Evolutionary conservation across 2,797 vertebrate species (phyloP).

Genomic region (Melanotaenia pygmaea): DNA sequence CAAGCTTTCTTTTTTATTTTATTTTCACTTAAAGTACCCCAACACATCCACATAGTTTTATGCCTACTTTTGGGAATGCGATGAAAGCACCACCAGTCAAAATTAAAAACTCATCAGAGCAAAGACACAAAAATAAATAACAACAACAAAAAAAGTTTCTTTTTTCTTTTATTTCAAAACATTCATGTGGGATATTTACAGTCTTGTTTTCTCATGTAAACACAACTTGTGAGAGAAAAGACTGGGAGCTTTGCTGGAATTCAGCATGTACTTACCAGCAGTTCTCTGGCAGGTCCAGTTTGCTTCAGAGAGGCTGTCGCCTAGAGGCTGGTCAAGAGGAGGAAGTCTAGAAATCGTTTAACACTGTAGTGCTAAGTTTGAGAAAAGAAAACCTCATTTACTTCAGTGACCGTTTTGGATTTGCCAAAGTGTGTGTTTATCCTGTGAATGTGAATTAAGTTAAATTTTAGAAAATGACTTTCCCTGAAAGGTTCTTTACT

Average conservation of each 20-base stretch:
- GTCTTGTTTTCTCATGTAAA: slow-evolving; percentile 79
- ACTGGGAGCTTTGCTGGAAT: slow-evolving; percentile 72
- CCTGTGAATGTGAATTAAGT: slow-evolving; percentile 53
- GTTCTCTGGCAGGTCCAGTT: slow-evolving; percentile 20
- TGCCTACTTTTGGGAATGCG: slow-evolving; percentile 35
- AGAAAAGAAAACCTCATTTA: slow-evolving; percentile 76
- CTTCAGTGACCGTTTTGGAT: slow-evolving; percentile 50
- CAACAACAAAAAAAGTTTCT: slow-evolving; percentile 22
- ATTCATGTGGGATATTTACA: slow-evolving; percentile 79
- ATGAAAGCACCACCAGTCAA: slow-evolving; percentile 49
- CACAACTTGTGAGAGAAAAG: slow-evolving; percentile 67
- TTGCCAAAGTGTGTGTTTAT: slow-evolving; percentile 54
- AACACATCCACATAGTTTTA: slow-evolving; percentile 30
- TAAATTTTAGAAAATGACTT: slow-evolving; percentile 51
- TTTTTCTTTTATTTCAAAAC: slow-evolving; percentile 42
- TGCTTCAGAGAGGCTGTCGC: slow-evolving; percentile 43
- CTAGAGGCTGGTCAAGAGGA: slow-evolving; percentile 37
- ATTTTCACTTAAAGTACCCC: slow-evolving; percentile 46
- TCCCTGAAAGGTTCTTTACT: slow-evolving; percentile 39
- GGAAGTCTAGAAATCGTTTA: slow-evolving; percentile 62
- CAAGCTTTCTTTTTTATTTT: slow-evolving; percentile 35
- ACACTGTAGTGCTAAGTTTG: slow-evolving; percentile 66
- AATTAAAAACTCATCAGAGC: slow-evolving; percentile 60
- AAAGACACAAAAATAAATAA: slow-evolving; percentile 3
- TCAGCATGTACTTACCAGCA: slow-evolving; percentile 76